Percentiles rank a stretch among this genome's conserved stretches.
These are phyloP conservation scores for Micoletzkya japonica DNA, from an alignment of 2,888 invertebrate genomes.

Conservation along the genomic window DNA sequence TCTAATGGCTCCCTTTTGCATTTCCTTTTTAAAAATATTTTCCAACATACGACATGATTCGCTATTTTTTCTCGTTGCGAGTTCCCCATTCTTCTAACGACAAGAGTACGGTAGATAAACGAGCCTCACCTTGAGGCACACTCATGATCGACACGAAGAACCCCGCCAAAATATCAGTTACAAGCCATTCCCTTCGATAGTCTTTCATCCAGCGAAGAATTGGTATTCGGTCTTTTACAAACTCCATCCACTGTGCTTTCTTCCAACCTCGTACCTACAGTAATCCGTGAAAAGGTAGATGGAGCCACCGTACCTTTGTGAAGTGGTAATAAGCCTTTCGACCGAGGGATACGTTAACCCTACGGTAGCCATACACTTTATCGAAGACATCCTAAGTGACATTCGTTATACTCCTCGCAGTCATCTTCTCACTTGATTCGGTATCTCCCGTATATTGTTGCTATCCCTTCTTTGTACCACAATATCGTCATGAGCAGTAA, in stretches of 20 bases:
- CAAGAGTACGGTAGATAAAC: too few relatives aligned
- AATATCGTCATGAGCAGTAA: too few relatives aligned
- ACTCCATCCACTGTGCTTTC: constrained; percentile 39
- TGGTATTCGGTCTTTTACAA: constrained; percentile 37
- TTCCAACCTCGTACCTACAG: constrained; percentile 36
- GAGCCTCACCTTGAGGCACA: constrained; percentile 48
- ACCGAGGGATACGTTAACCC: constrained; percentile 34
- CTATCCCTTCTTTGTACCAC: too few relatives aligned
- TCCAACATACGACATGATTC: too few relatives aligned
- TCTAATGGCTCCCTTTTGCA: too few relatives aligned
- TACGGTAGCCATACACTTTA: constrained; percentile 34
- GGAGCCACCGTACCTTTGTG: constrained; percentile 9
- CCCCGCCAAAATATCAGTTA: constrained; percentile 47
- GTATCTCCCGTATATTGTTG: too few relatives aligned
- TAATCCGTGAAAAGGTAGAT: not conserved
- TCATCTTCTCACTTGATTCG: too few relatives aligned
- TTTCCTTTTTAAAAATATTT: too few relatives aligned
- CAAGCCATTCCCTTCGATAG: constrained; percentile 36
- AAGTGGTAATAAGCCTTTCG: constrained; percentile 31
- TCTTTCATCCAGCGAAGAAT: constrained; percentile 43
- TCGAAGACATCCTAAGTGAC: too few relatives aligned
- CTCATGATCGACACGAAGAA: constrained; percentile 50
- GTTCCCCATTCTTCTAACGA: too few relatives aligned
- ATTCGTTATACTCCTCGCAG: too few relatives aligned
- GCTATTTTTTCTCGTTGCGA: too few relatives aligned